phyloP scores from a whole-genome alignment of 2,797 vertebrate genomes.

The Danionella dracula region DNA sequence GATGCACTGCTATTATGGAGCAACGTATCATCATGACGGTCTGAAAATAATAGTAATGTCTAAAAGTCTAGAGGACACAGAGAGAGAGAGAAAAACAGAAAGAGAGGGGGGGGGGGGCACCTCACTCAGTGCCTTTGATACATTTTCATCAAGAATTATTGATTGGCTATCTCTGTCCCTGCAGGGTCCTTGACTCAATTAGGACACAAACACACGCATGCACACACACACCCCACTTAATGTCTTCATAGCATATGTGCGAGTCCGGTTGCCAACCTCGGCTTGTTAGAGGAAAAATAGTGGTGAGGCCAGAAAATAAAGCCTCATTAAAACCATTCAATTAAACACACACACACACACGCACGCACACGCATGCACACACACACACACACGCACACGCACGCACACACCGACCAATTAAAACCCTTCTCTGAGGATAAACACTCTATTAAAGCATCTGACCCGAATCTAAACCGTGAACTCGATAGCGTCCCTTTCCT shows the following conservation, averaged over 20 bases:
- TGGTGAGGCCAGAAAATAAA: not conserved
- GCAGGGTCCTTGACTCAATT: conserved; percentile 14
- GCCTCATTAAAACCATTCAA: conserved; percentile 24
- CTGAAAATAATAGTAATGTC: not conserved
- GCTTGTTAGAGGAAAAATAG: conserved; percentile 27
- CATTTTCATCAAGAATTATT: conserved; percentile 36
- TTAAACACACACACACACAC: too few relatives aligned
- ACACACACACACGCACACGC: too few relatives aligned
- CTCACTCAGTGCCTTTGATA: conserved; percentile 30
- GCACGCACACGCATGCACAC: too few relatives aligned
- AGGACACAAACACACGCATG: conserved; percentile 13
- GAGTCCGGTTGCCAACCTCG: not conserved
- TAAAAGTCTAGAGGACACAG: not conserved
- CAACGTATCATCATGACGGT: not conserved
- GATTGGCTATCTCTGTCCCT: conserved; percentile 21
- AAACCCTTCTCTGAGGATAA: conserved; percentile 13
- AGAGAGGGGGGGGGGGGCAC: too few relatives aligned
- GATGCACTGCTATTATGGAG: not conserved
- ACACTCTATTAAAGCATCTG: conserved; percentile 25
- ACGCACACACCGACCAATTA: conserved; percentile 16
- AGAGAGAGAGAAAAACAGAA: not conserved
- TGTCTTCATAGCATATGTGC: conserved; percentile 17
- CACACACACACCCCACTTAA: conserved; percentile 13
- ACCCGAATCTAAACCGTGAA: conserved; percentile 21
- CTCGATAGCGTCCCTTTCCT: not conserved